Base-by-base conservation (phyloP, 2,888 invertebrate genomes). In the Heteromyza rotundicornis region DNA sequence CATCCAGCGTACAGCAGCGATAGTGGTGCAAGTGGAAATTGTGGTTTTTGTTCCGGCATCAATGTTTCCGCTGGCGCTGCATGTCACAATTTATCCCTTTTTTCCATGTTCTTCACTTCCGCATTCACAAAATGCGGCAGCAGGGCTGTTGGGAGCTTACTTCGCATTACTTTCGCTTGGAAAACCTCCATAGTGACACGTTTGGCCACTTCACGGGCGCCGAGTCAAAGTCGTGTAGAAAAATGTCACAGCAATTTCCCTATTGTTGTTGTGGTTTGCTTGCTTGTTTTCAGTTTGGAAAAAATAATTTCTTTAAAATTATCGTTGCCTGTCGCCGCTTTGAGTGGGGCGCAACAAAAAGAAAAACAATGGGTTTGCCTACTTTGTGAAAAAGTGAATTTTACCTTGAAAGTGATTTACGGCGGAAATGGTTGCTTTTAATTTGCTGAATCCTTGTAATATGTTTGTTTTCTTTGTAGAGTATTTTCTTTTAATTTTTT, bases 401-500 rank as follows among this genome's bases (percentile, higher is more conserved):
- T 64, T 61, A 64, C 71, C 68, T 62, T 70, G 68, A 64, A 65
- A 67, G 68, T 78, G 77, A 77, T 78, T 79, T 77, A 77, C 71
- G 70, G 65, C 64, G 70, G 68, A 68, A 67, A 69, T 69, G 68
- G 70, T 67, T 70, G 72, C 68, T 77, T 74, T 77, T 74, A 74
- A 74, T 76, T 76, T 77, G 70, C 65, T 62, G 64, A 70, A 73
- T 71, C 71, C 69, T 66, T 70, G 69, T 65, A 67, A 70, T 70
- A 70, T 62, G 71, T 74, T 65, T 58, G 69, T 67, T 68, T 64
- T 61, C 47, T 47, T 19, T 40, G 62, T 66, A 70, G 75, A 75
- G 72, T 67, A 71, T 73, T 76, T 69, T 73, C 67, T 73, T 40
- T n/a, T n/a, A n/a, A n/a, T n/a, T n/a, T n/a, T n/a, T n/a, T n/a